phyloP scores from a whole-genome alignment of 1,140 invertebrate genomes.

The Teleogryllus occipitalis region DNA sequence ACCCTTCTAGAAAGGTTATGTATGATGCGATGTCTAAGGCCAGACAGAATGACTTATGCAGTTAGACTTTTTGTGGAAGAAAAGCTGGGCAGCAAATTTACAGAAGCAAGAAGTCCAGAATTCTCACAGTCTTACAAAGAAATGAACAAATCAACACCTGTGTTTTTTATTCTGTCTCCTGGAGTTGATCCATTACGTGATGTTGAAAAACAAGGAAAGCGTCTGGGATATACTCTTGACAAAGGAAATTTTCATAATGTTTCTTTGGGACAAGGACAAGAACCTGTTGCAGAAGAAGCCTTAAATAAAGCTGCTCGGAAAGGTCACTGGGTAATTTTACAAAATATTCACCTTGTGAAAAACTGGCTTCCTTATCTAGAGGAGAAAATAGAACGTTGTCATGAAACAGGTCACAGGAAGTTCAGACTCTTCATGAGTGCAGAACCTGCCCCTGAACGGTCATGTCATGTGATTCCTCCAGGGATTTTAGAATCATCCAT shows the following conservation, averaged over 20 bases:
- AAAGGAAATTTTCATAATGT: slow-evolving; percentile 85
- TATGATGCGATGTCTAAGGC: slow-evolving; percentile 68
- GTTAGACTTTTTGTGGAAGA: slow-evolving; percentile 75
- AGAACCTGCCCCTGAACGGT: slow-evolving; percentile 51
- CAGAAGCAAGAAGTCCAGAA: slow-evolving; percentile 64
- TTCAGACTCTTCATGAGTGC: slow-evolving; percentile 66
- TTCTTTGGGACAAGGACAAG: slow-evolving; percentile 86
- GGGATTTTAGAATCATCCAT: slow-evolving; percentile 89
- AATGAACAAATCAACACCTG: slow-evolving; percentile 70
- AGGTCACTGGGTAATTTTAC: slow-evolving; percentile 88
- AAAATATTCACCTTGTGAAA: slow-evolving; percentile 89
- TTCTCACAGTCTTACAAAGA: slow-evolving; percentile 84
- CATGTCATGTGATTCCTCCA: slow-evolving; percentile 59
- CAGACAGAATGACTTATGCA: slow-evolving; percentile 58
- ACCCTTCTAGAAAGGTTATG: slow-evolving; percentile 78
- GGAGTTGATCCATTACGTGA: slow-evolving; percentile 90
- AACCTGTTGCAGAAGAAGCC: slow-evolving; percentile 78
- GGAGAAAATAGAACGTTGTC: slow-evolving; percentile 78
- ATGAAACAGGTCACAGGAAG: slow-evolving; percentile 57
- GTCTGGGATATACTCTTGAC: slow-evolving; percentile 72
- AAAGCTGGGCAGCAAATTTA: slow-evolving; percentile 75
- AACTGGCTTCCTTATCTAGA: slow-evolving; percentile 83
- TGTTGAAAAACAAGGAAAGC: slow-evolving; percentile 68
- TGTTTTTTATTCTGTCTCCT: slow-evolving; percentile 92
- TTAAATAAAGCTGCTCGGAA: slow-evolving; percentile 65